Conservation (phyloP, 2,888 invertebrate species). For the Plemyria rubiginata region DNA sequence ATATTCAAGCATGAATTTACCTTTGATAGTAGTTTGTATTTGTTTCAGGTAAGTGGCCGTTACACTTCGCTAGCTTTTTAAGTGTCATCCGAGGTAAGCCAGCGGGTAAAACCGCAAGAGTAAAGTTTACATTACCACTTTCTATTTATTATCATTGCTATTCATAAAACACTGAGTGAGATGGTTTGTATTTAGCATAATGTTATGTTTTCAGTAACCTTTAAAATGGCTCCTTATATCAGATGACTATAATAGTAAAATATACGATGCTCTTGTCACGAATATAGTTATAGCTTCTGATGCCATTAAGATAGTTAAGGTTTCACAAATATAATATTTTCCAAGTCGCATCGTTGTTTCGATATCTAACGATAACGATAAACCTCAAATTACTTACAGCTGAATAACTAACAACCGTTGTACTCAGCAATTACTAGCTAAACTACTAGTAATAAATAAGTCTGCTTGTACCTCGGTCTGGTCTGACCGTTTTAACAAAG, state of each 20-base stretch:
- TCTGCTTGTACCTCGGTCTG: slow-evolving; percentile 11
- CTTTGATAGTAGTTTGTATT: slow-evolving; percentile 45
- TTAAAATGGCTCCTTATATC: slow-evolving; percentile 46
- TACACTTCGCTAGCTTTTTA: slow-evolving; percentile 5
- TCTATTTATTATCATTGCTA: slow-evolving; percentile 39
- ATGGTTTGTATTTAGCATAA: slow-evolving; percentile 44
- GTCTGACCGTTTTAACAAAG: slow-evolving; percentile 35
- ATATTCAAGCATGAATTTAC: slow-evolving; percentile 39
- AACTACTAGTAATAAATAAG: slow-evolving; percentile 31
- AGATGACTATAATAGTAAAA: slow-evolving; percentile 45
- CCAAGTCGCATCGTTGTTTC: slow-evolving; percentile 5
- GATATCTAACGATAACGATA: slow-evolving; percentile 16
- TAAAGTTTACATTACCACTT: slow-evolving; percentile 25
- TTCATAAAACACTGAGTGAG: slow-evolving; percentile 49
- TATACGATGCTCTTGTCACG: slow-evolving; percentile 32
- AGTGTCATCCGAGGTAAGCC: slow-evolving; percentile 12
- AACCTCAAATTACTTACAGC: slow-evolving; percentile 8
- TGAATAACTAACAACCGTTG: slow-evolving; percentile 9
- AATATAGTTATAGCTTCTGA: slow-evolving; percentile 28
- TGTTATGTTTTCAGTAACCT: slow-evolving; percentile 51
- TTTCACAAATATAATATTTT: slow-evolving; percentile 14
- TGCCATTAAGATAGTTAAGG: slow-evolving; percentile 31
- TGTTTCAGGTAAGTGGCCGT: slow-evolving; percentile 47
- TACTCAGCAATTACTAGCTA: slow-evolving; percentile 17
- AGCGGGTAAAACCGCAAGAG: background rate